Evolutionary conservation across 2,797 vertebrate species (phyloP), one percentile per base, ranked within the genome.

Genomic region (Danio jaintianensis): DNA sequence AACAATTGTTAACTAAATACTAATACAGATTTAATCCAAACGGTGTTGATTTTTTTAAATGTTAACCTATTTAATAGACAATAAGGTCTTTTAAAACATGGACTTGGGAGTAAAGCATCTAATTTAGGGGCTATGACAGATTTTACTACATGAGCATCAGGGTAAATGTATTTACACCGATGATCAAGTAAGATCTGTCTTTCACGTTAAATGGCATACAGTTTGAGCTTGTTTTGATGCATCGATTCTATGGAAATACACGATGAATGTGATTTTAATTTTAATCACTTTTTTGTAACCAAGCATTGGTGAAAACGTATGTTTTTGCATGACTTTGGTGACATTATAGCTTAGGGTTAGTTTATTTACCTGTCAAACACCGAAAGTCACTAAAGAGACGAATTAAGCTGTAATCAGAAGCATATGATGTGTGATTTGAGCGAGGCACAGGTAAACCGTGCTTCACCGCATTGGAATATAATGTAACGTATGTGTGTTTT

Each of bases 101-200:
- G 53, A 38, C 18, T 61, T 36, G 22, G 15, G 22, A 18, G 40
- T 59, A 69, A 78, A 69, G 29, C 43, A 69, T 59, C 64, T 71
- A 4, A 29, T 71, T 45, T 71, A 16, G 47, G 36, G 55, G 22
- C 9, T 52, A 62, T 70, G 66, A 59, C 66, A 79, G 55, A 78
- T 13, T 42, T 4, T 59, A 52, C 47, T 45, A 59, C n/a, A 47
- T 36, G 63, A 68, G 22, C 22, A 3, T 67, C 16, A 38, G 22
- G 45, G 47, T 7, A 22, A 63, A 22, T 42, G n/a, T 3, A 38
- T 13, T 48, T 45, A 29, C 53, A 16, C 15, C 11, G 42, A 59
- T 59, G n/a, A 48, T 5, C 50, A 53, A 40, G 6, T 5, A 55
- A 38, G 50, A 42, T 13, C n/a, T 70, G 50, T 20, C 68, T 20